A percentile compares a stretch with the other conserved stretches of the same genome.
phyloP scores from a whole-genome alignment of 2,113 vertebrate species.

The Marcusenius ussheri region DNA sequence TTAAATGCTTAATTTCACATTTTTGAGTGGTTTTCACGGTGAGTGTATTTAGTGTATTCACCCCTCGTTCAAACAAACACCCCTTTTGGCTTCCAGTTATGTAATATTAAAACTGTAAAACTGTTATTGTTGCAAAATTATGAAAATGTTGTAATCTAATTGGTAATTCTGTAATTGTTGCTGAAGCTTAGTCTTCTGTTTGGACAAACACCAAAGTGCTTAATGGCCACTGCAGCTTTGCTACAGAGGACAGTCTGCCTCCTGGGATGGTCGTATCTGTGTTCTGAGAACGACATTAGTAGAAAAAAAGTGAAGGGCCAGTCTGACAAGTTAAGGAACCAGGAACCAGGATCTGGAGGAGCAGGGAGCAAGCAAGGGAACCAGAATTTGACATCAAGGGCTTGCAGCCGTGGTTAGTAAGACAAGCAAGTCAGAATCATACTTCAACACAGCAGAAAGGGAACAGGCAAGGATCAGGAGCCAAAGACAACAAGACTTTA shows the following conservation, averaged over 20 bases:
- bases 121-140: neutral
- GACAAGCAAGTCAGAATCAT: neutral
- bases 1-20: neutral
- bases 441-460: neutral
- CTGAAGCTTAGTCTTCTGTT: neutral
- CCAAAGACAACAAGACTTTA: neutral
- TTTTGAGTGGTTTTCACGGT: neutral
- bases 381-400: neutral
- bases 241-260: neutral
- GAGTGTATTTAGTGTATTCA: neutral
- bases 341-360: neutral
- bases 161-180: neutral
- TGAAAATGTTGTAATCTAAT: neutral
- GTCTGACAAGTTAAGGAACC: neutral
- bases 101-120: neutral
- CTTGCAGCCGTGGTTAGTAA: neutral
- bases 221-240: neutral
- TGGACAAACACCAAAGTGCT: neutral
- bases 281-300: neutral
- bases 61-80: neutral
- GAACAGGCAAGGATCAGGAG: neutral
- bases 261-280: neutral
- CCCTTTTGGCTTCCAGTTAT: neutral
- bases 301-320: neutral
- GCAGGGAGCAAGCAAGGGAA: neutral